Base-by-base conservation (phyloP, 2,888 invertebrate species). In the Eupithecia inturbata region DNA sequence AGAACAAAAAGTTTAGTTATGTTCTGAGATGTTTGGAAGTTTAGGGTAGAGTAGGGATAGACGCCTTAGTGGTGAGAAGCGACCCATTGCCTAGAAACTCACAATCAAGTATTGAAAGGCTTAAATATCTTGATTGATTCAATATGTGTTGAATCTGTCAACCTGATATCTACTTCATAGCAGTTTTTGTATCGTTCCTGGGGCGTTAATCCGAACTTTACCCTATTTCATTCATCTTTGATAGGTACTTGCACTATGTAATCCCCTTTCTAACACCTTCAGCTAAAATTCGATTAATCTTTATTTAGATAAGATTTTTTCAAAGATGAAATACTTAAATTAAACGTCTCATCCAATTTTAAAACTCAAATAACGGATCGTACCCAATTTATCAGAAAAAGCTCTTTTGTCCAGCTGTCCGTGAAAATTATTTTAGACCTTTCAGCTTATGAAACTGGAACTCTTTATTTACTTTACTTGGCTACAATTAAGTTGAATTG, bases 321-420 rank as follows among this genome's bases (percentile, higher is more conserved):
- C 66, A 41, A 66, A 66, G 66, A 66, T 16, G 39, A 22, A 64
- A 64, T 66, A 66, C 14, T 16, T 66, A 36, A 66, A 36, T 36
- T 39, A 26, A 64, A 22, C 39, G 62, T 63, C 41, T 63, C 57
- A 71, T 68, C 68, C 71, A 71, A 69, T 73, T 70, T 71, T 22
- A 49, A 66, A 71, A 60, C 26, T 66, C 28, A 10, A 71, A 45
- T 74, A 66, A 68, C 53, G 68, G 14, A 28, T 41, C 68, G 64
- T 26, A 71, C 66, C 71, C 71, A 64, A 74, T 74, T 74, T 71
- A 71, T 71, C 67, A 66, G 64, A 36, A 71, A 71, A 64, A 62
- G 70, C 67, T 67, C 57, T 64, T 74, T 71, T 71, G 68, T 71
- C 57, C 57, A 68, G 45, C 67, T 71, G 53, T 64, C 68, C 63